Conservation (phyloP, 1,140 invertebrate species). For the Zelostemma sp. region DNA sequence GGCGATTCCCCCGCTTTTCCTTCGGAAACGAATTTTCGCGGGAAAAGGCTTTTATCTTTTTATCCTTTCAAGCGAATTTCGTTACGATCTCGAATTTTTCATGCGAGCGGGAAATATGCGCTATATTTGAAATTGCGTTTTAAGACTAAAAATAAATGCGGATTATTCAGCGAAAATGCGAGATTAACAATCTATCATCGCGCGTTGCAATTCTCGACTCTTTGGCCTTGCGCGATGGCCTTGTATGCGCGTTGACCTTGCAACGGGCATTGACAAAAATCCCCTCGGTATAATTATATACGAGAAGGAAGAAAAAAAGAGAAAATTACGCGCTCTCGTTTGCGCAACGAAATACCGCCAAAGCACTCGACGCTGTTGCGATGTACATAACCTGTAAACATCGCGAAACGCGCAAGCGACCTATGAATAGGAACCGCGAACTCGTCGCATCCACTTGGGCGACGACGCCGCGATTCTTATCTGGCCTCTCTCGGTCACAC, state of each 20-base stretch:
- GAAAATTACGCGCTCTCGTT: too few species aligned
- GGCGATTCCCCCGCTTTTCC: background rate
- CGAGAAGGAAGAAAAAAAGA: too few species aligned
- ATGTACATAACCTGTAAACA: constrained; percentile 38
- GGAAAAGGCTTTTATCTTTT: too few species aligned
- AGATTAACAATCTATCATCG: constrained; percentile 3
- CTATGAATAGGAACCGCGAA: constrained; percentile 43
- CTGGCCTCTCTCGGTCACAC: constrained; percentile 8
- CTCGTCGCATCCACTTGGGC: constrained; percentile 31
- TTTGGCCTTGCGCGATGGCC: constrained; percentile 11
- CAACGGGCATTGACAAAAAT: constrained; percentile 21
- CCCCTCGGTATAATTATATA: background rate
- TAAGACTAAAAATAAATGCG: too few species aligned
- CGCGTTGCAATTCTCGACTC: background rate
- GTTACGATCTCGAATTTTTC: too few species aligned
- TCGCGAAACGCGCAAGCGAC: constrained; percentile 24
- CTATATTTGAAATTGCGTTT: too few species aligned
- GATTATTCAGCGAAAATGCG: background rate
- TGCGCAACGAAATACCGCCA: too few species aligned
- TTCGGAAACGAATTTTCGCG: background rate
- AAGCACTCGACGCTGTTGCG: too few species aligned
- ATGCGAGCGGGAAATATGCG: background rate
- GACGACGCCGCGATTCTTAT: constrained; percentile 35
- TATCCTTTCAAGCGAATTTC: too few species aligned
- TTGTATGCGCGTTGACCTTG: constrained; percentile 34